Evolutionary conservation across 2,113 vertebrate genomes (phyloP).

Genomic region (Callospermophilus lateralis): DNA sequence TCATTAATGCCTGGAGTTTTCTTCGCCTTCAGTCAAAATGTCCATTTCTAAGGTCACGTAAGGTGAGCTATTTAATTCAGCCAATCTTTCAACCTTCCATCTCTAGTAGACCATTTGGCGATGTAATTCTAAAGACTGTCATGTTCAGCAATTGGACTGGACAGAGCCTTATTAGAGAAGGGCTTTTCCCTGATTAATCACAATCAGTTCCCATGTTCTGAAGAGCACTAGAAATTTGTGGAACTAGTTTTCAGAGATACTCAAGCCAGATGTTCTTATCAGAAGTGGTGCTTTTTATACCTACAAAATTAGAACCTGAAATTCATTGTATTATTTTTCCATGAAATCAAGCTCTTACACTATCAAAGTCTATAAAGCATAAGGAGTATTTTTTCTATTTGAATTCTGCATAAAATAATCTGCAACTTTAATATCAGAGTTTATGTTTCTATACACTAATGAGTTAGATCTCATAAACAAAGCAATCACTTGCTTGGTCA

Average conservation of each 20-base stretch:
- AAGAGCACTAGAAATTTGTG: slow-evolving; percentile 81
- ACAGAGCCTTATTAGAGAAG: slow-evolving; percentile 82
- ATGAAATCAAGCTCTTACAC: background rate
- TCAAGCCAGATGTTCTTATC: slow-evolving; percentile 76
- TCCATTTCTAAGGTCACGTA: slow-evolving; percentile 71
- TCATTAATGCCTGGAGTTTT: slow-evolving; percentile 64
- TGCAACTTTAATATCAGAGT: slow-evolving; percentile 41
- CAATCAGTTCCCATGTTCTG: slow-evolving; percentile 80
- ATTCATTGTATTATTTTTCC: slow-evolving; percentile 66
- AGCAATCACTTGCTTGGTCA: background rate
- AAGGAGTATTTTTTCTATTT: background rate
- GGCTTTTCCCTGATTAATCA: slow-evolving; percentile 83
- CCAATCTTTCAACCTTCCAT: slow-evolving; percentile 74
- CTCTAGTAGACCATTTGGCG: slow-evolving; percentile 73
- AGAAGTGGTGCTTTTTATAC: slow-evolving; percentile 74
- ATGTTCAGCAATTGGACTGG: slow-evolving; percentile 82
- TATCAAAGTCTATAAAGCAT: slow-evolving; percentile 31
- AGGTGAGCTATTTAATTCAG: slow-evolving; percentile 78
- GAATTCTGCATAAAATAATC: slow-evolving; percentile 31
- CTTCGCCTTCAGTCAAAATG: slow-evolving; percentile 46
- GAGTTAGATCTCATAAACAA: background rate
- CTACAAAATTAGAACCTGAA: slow-evolving; percentile 76
- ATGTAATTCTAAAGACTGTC: slow-evolving; percentile 81
- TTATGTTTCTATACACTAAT: background rate
- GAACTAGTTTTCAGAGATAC: slow-evolving; percentile 79